A percentile compares a stretch with the other conserved stretches of the same genome.
Evolutionary conservation across 2,888 invertebrate species (phyloP).

Genomic region (Peribatodes rhomboidaria): DNA sequence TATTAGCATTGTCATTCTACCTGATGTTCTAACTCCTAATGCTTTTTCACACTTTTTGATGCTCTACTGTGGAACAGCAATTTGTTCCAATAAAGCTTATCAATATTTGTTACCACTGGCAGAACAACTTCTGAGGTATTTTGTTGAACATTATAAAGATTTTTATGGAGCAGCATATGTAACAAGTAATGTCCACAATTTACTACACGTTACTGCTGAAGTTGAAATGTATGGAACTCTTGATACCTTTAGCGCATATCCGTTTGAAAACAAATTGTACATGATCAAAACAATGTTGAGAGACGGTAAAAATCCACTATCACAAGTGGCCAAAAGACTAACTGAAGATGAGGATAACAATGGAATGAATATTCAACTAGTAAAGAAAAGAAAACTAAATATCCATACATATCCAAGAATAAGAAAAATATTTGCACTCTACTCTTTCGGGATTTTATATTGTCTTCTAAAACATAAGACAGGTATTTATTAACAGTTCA

Average conservation of each 20-base stretch:
- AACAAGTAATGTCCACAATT: slow-evolving; percentile 3
- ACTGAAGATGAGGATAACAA: background rate
- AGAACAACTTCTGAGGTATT: background rate
- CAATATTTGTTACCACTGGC: background rate
- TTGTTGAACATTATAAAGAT: background rate
- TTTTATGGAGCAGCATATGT: background rate
- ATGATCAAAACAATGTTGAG: slow-evolving; percentile 1
- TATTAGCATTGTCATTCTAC: background rate
- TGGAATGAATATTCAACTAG: background rate
- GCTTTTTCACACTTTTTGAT: background rate
- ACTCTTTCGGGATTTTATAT: background rate
- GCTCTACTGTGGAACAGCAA: background rate
- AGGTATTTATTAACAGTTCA: background rate
- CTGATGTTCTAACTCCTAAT: background rate
- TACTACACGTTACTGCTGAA: background rate
- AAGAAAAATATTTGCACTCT: background rate
- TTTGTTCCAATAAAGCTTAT: background rate
- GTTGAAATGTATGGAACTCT: background rate
- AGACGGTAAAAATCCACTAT: slow-evolving; percentile 1
- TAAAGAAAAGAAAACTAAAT: background rate
- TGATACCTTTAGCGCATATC: background rate
- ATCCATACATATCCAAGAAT: background rate
- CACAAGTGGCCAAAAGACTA: slow-evolving; percentile 1
- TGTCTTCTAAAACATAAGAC: background rate
- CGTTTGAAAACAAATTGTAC: background rate